Evolutionary conservation across 2,888 invertebrate genomes (phyloP), one percentile per base, ranked within the genome.

Genomic region (Leucophenga montana): DNA sequence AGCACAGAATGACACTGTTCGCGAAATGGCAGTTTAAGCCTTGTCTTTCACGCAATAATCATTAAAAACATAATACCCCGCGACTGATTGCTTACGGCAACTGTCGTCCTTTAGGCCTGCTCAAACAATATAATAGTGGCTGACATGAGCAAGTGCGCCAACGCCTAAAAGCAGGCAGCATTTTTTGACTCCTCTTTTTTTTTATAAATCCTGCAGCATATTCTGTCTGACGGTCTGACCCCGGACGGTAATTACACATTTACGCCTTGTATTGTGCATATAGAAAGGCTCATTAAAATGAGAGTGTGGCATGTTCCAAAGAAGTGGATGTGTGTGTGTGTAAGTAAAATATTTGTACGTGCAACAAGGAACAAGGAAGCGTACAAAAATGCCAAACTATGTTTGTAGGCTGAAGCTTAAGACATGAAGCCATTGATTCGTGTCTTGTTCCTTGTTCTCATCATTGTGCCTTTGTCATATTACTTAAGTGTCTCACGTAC

Each of bases 261-360:
- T 77, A 83, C 76, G 80, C 73, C 75, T 69, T 82, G 82, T 84
- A 80, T 77, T 80, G 74, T 83, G 81, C 81, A 82, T 83, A 82
- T 82, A 82, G 76, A 82, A 74, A 77, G 84, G 77, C 82, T 82
- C 81, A 82, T 82, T 82, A 83, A 82, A 82, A 68, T 69, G 71
- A 64, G 57, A 73, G 71, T 22, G 46, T 53, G 53, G 57, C 22
- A 27, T 27, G 14, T 8, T 27, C 27, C n/a, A 27, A n/a, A 13
- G 14, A 16, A 13, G 18, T 62, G 46, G 11, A 9, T 62, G 18
- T 27, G 62, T 56, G 56, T 18, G 54, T 64, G n/a, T 11, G 31
- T 11, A n/a, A n/a, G 39, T 18, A 22, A 64, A 48, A 64, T 64
- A 65, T 53, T 65, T 65, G 56, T 57, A 57, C 27, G 46, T 46